Conservation (phyloP, 2,113 vertebrate species). For the Scytalopus superciliaris region DNA sequence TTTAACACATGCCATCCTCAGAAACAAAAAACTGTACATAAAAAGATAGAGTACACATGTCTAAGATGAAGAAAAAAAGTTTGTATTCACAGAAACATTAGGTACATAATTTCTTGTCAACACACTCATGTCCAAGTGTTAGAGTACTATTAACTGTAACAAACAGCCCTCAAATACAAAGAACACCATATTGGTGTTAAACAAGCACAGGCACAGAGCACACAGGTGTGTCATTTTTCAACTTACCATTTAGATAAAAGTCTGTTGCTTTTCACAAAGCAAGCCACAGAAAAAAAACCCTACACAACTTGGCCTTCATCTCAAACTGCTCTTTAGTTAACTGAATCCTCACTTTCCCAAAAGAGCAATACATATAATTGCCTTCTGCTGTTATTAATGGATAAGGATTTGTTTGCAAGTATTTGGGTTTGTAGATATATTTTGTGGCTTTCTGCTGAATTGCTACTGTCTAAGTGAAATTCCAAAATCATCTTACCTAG, state of each 20-base stretch:
- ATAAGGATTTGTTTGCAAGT: not conserved
- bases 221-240: not conserved
- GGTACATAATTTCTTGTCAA: fast-evolving
- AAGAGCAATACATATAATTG: not conserved
- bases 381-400: constrained; percentile 37
- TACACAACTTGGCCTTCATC: not conserved
- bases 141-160: fast-evolving
- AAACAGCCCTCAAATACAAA: not conserved
- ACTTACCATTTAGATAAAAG: not conserved
- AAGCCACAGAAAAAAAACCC: not conserved
- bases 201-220: not conserved
- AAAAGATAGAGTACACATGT: not conserved
- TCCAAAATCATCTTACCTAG: not conserved
- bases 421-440: not conserved
- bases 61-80: not conserved
- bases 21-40: not conserved
- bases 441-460: not conserved
- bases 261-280: not conserved
- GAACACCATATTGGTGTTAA: not conserved
- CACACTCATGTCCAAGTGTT: not conserved
- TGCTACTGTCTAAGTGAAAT: not conserved
- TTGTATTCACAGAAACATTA: not conserved
- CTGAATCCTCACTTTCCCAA: not conserved
- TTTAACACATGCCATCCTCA: not conserved
- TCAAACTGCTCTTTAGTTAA: not conserved